Base-by-base conservation (phyloP, 2,797 vertebrate species). In the Tokudaia tokunoshimensis region DNA sequence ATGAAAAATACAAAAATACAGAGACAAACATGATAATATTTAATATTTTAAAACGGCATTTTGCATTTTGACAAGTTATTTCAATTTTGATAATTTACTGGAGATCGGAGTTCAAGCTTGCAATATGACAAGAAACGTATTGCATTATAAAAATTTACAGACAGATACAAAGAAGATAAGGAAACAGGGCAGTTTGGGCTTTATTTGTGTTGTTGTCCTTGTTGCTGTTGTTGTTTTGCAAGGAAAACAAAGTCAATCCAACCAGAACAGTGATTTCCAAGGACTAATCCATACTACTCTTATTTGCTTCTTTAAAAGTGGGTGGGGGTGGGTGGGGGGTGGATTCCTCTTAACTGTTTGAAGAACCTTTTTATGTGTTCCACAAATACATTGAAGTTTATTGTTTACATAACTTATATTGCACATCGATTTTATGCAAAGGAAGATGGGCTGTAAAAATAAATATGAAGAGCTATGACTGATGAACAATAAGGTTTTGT, bases 401-500 rank as follows among this genome's bases (percentile, higher is more conserved):
- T 57, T 57, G 63, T 19, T 76, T 47, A 24, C 15, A 26, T 47
- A 52, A 85, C n/a, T 65, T 67, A 80, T 83, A 87, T 11, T n/a
- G 47, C 20, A 52, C 47, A 89, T 31, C 7, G 47, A 47, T 20
- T 41, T 83, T 79, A 72, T 11, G 89, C 52, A 59, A 95, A 96
- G 78, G n/a, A 95, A 86, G 92, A 84, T 19, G 37, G 2, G 65
- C 70, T 44, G 24, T 61, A 85, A 87, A 96, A 88, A 75, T 67
- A 86, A 61, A 59, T 44, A 75, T 47, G 91, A 92, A 75, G 78
- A 90, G 37, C 75, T 92, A 24, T 13, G 87, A 70, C 65, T 81
- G 80, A 95, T 89, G 67, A 96, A 98, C 97, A 98, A 95, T 95
- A 95, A 2, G 74, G 96, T 97, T 96, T 96, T 98, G 97, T 97